Evolutionary conservation across 2,113 vertebrate genomes (phyloP).

Genomic region (Aix galericulata): DNA sequence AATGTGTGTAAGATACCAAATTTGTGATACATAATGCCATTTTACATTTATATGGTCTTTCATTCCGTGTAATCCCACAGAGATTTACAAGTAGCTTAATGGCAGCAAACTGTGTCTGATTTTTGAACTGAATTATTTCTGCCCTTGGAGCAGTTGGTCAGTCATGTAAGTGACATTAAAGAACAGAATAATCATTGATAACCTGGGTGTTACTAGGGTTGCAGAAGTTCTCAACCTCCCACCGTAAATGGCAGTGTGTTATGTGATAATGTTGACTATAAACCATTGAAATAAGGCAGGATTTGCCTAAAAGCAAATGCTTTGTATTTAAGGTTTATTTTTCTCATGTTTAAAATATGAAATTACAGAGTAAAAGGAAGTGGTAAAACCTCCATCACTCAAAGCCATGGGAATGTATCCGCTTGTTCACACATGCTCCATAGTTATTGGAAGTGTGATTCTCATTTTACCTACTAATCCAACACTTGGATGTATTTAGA

Average conservation of each 20-base stretch:
- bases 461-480: constrained; percentile 77
- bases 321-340: constrained; percentile 73
- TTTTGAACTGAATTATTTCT: not conserved
- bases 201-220: not conserved
- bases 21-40: not conserved
- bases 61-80: not conserved
- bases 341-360: constrained; percentile 75
- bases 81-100: not conserved
- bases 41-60: not conserved
- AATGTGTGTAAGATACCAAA: not conserved
- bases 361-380: constrained; percentile 77
- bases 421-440: constrained; percentile 74
- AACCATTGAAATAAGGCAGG: constrained; percentile 65
- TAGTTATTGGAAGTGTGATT: constrained; percentile 70
- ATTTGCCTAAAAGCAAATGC: constrained; percentile 78
- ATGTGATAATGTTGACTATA: constrained; percentile 36
- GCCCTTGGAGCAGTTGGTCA: not conserved
- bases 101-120: not conserved
- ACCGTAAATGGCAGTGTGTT: constrained; percentile 6
- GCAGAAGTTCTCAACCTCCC: not conserved
- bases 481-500: constrained; percentile 68
- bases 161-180: not conserved
- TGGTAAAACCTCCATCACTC: constrained; percentile 66
- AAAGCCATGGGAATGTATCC: constrained; percentile 63
- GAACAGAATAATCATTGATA: not conserved